A percentile compares a stretch with the other conserved stretches of the same genome.
Evolutionary conservation across 2,888 invertebrate genomes (phyloP).

Genomic region (Helicoverpa assulta): DNA sequence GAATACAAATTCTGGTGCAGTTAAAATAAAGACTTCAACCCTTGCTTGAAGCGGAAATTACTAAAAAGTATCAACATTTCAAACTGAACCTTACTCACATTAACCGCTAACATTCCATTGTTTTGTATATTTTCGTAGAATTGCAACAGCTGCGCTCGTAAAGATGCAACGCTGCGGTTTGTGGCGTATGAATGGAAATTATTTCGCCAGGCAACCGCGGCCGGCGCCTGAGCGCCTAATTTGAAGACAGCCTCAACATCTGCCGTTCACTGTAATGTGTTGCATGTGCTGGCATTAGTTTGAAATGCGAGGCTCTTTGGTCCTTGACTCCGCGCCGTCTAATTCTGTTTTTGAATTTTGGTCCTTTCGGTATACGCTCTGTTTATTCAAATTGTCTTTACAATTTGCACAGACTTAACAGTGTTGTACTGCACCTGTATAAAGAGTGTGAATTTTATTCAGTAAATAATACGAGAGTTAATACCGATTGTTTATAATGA

Average conservation of each 20-base stretch:
- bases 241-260: constrained; percentile 57
- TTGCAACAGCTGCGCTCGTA: constrained; percentile 61
- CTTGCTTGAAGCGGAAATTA: constrained; percentile 4
- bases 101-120: constrained; percentile 51
- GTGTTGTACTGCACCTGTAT: neutral
- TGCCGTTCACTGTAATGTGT: constrained; percentile 48
- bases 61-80: constrained; percentile 20
- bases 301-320: constrained; percentile 33
- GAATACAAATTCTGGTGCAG: too few relatives aligned
- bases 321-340: constrained; percentile 19
- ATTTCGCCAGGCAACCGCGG: constrained; percentile 46
- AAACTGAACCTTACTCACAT: constrained; percentile 32
- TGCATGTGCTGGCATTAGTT: constrained; percentile 40
- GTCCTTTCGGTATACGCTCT: neutral
- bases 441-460: neutral
- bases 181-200: constrained; percentile 62
- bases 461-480: constrained; percentile 11
- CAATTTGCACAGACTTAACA: neutral
- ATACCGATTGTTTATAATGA: neutral
- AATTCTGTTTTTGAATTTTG: neutral
- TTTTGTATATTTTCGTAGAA: constrained; percentile 57
- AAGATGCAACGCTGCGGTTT: constrained; percentile 61
- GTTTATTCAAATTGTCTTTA: neutral
- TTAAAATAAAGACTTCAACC: neutral
- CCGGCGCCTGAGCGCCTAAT: constrained; percentile 54